Percentiles rank a stretch among this genome's conserved stretches.
Evolutionary conservation across 2,113 vertebrate genomes (phyloP).

Genomic region (Limanda limanda): DNA sequence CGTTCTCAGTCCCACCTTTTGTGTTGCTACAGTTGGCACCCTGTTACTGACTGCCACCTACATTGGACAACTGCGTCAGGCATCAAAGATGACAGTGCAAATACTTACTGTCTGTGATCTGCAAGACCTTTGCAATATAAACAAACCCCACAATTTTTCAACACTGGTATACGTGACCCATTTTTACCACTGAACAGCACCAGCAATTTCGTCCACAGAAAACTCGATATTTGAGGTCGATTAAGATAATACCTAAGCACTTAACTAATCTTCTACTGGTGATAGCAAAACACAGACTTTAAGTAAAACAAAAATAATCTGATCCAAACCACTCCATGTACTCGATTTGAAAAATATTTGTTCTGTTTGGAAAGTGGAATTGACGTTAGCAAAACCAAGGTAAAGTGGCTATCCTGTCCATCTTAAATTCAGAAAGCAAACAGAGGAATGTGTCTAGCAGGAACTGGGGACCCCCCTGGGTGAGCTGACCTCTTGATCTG

Average conservation of each 20-base stretch:
- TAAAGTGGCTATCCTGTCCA: not conserved
- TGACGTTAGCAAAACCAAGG: not conserved
- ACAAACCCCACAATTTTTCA: not conserved
- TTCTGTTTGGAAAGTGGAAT: no score
- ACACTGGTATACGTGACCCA: conserved; percentile 15
- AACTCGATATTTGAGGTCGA: conserved; percentile 24
- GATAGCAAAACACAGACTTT: not conserved
- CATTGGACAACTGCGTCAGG: conserved; percentile 27
- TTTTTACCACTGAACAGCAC: conserved; percentile 23
- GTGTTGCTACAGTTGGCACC: conserved; percentile 61
- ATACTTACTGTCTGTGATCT: not conserved
- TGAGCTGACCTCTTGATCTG: conserved; percentile 53
- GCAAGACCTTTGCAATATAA: not conserved
- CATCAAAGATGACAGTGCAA: not conserved
- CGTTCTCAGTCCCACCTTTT: conserved; percentile 17
- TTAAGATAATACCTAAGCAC: conserved; percentile 37
- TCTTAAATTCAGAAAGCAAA: not conserved
- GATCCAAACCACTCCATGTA: not conserved
- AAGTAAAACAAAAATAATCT: not conserved
- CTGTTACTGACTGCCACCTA: conserved; percentile 4
- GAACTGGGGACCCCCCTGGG: conserved; percentile 42
- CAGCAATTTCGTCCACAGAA: conserved; percentile 39
- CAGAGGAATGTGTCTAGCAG: conserved; percentile 33
- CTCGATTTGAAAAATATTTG: no score
- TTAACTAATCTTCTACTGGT: not conserved